phyloP scores from a whole-genome alignment of 2,888 invertebrate genomes.

The Hemaris fuciformis region DNA sequence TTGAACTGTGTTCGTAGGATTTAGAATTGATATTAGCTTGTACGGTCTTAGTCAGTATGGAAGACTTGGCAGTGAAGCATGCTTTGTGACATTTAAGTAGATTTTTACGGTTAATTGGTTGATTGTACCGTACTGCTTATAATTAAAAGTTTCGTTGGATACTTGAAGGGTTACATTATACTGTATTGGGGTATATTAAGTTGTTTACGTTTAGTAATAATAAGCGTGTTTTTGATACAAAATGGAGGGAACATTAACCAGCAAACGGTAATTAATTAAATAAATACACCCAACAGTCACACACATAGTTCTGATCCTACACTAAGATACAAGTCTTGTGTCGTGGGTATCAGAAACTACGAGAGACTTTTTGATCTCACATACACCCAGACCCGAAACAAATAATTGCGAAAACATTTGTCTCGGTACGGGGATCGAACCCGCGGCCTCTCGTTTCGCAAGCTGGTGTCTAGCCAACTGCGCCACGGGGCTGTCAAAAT shows the following conservation, averaged over 20 bases:
- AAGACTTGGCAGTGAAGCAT: background rate
- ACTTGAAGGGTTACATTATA: slow-evolving; percentile 10
- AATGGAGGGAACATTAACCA: background rate
- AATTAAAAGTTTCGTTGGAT: slow-evolving; percentile 12
- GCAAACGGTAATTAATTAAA: background rate
- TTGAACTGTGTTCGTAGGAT: background rate
- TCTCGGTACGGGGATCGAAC: too few species aligned
- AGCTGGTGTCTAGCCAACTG: too few species aligned
- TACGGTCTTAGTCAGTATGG: background rate
- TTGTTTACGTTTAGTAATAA: background rate
- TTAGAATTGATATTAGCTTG: background rate
- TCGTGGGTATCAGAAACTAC: too few species aligned
- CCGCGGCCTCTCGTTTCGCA: too few species aligned
- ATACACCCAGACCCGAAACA: too few species aligned
- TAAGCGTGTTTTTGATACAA: background rate
- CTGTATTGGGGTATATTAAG: background rate
- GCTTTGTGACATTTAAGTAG: slow-evolving; percentile 8
- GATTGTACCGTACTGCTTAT: slow-evolving; percentile 4
- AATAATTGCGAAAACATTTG: too few species aligned
- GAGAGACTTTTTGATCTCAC: too few species aligned
- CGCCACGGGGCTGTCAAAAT: too few species aligned
- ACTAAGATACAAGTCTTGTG: too few species aligned
- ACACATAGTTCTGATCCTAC: too few species aligned
- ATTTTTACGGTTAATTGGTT: background rate
- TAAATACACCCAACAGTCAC: too few species aligned